Conservation (phyloP, 2,797 vertebrate species). For the Coreius guichenoti region DNA sequence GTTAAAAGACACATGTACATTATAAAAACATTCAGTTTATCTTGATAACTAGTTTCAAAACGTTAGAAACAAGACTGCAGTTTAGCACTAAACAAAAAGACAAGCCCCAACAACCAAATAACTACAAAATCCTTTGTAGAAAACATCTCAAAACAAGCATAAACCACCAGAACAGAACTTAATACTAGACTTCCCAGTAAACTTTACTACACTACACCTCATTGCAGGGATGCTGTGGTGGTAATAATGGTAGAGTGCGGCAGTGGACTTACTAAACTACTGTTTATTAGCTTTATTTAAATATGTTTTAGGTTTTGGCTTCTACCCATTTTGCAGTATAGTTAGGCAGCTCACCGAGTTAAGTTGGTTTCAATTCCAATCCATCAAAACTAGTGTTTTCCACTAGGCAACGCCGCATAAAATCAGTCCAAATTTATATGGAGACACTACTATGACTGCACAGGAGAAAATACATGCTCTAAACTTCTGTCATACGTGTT, state of each 20-base stretch:
- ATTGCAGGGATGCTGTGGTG: background rate
- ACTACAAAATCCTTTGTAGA: background rate
- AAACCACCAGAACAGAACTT: background rate
- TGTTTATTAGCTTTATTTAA: background rate
- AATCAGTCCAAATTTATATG: background rate
- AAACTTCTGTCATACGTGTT: slow-evolving; percentile 70
- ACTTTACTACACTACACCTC: background rate
- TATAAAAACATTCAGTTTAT: background rate
- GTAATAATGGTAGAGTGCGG: background rate
- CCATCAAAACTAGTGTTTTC: background rate
- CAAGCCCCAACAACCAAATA: background rate
- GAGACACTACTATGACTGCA: background rate
- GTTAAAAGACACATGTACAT: background rate
- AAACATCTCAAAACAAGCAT: background rate
- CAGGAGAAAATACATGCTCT: background rate
- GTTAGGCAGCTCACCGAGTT: background rate
- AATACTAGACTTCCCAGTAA: background rate
- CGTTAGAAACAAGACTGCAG: background rate
- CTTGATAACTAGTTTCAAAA: background rate
- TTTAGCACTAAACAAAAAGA: background rate
- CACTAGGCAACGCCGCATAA: background rate
- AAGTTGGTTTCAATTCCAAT: background rate
- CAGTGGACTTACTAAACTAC: background rate
- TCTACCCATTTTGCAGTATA: background rate
- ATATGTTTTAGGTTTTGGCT: background rate